phyloP scores from a whole-genome alignment of 2,888 invertebrate genomes.

The Limenitis camilla region DNA sequence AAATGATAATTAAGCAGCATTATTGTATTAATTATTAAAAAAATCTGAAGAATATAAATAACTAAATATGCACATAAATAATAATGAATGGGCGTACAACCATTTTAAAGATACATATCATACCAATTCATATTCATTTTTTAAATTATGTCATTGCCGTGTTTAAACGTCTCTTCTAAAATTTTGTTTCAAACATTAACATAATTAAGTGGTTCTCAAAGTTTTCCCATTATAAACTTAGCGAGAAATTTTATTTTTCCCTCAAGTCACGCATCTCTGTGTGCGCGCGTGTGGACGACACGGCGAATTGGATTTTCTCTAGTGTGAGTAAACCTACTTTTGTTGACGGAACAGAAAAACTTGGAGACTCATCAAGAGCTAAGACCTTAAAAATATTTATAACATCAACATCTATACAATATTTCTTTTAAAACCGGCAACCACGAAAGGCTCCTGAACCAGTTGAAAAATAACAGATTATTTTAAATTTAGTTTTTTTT shows the following conservation, averaged over 20 bases:
- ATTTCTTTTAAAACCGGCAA: neutral
- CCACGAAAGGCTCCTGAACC: no score
- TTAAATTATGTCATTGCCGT: conserved; percentile 64
- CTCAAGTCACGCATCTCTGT: conserved; percentile 68
- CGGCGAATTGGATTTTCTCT: conserved; percentile 71
- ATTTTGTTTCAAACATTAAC: conserved; percentile 76
- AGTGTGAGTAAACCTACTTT: conserved; percentile 73
- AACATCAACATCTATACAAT: neutral
- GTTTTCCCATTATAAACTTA: conserved; percentile 76
- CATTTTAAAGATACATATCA: neutral
- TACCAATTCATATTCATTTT: conserved; percentile 26
- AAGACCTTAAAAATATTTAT: conserved; percentile 13
- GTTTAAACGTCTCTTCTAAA: conserved; percentile 71
- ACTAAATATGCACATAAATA: neutral
- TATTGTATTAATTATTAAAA: no score
- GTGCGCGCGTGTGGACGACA: conserved; percentile 63
- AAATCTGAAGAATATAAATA: no score
- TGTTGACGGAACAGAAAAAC: conserved; percentile 67
- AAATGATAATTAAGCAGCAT: no score
- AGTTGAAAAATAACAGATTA: no score
- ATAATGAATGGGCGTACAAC: neutral
- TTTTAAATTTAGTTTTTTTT: no score
- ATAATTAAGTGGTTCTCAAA: conserved; percentile 76
- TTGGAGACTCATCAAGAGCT: conserved; percentile 69
- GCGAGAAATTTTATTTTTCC: conserved; percentile 76